Base-by-base conservation (phyloP, 2,797 vertebrate genomes). In the Fundulus diaphanus region DNA sequence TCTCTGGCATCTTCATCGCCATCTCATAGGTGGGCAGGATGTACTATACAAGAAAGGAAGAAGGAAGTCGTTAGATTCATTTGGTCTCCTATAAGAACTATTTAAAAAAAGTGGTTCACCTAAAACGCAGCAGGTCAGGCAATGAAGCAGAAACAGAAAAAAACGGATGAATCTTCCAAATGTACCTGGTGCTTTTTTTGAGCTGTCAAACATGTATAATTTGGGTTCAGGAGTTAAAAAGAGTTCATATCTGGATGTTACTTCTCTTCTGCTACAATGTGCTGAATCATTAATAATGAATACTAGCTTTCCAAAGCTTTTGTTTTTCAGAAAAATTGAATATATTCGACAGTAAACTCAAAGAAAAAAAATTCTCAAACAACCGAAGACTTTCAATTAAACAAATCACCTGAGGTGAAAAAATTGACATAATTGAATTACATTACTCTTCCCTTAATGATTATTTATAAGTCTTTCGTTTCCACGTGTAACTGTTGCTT, bases 1-100 rank as follows among this genome's bases (percentile, higher is more conserved):
- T 99, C 82, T 97, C 97, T 7, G 97, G 98, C 97, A 99, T 98
- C 95, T 99, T 99, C 96, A 99, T 95, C 2, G 98, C 98, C 97
- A 99, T 99, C 94, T 99, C 98, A 18, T 99, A 99, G 74, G 97
- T 98, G 77, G 98, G 98, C 89, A 99, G 95, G 87, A 99, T 96
- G 85, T 99, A 99, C 98, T 99, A 49, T 20, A 83, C 67, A 59
- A 73, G 61, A 89, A 51, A 22, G 37, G 33, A 12, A 52, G n/a
- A 59, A 42, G 20, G 13, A 35, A 33, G 6, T 12, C 22, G 29
- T 79, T 24, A 31, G 35, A 37, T 54, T 68, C n/a, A 24, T 7
- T 42, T 37, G 13, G 33, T 15, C 9, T 63, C 5, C 33, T 11
- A 33, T 24, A 24, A 24, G 4, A 61, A 61, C 3, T 35, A 61